A percentile compares a stretch with the other conserved stretches of the same genome.
These are phyloP conservation scores for Tiaroga cobitis DNA, from an alignment of 2,797 vertebrate species.

Conservation along the genomic window DNA sequence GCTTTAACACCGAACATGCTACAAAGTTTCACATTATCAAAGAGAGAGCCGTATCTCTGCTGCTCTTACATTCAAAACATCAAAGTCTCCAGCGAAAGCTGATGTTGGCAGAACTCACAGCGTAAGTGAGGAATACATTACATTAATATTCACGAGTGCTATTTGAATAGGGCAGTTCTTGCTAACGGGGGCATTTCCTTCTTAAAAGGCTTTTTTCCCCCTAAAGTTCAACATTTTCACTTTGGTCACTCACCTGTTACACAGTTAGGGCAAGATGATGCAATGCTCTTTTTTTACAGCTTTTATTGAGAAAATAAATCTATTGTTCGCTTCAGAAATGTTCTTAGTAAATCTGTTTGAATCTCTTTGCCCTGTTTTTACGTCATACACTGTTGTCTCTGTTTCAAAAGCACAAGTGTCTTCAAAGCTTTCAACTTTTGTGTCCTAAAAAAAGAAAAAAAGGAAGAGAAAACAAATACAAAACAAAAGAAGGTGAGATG, in stretches of 20 bases:
- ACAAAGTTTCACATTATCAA: slow-evolving; percentile 74
- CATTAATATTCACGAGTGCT: slow-evolving; percentile 70
- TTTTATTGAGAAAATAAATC: neutral
- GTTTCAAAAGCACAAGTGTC: neutral
- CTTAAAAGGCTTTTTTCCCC: slow-evolving; percentile 5
- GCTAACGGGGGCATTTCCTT: slow-evolving; percentile 35
- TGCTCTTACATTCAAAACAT: slow-evolving; percentile 71
- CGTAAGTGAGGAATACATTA: slow-evolving; percentile 69
- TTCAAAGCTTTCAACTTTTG: slow-evolving; percentile 7
- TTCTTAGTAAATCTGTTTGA: slow-evolving; percentile 1
- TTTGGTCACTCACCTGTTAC: slow-evolving; percentile 11
- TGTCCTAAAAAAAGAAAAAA: neutral
- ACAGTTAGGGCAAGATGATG: neutral
- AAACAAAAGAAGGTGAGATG: neutral
- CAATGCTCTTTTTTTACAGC: neutral
- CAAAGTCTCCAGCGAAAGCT: slow-evolving; percentile 71
- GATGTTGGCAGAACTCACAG: slow-evolving; percentile 73
- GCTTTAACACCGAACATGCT: slow-evolving; percentile 70
- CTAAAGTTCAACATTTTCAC: slow-evolving; percentile 25
- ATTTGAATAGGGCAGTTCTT: slow-evolving; percentile 53
- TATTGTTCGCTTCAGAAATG: neutral
- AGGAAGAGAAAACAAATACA: neutral
- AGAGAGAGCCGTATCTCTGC: slow-evolving; percentile 68
- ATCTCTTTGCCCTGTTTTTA: neutral
- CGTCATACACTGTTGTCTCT: neutral